Evolutionary conservation across 2,888 invertebrate genomes (phyloP).

Genomic region (Blastobasis lacticolella): DNA sequence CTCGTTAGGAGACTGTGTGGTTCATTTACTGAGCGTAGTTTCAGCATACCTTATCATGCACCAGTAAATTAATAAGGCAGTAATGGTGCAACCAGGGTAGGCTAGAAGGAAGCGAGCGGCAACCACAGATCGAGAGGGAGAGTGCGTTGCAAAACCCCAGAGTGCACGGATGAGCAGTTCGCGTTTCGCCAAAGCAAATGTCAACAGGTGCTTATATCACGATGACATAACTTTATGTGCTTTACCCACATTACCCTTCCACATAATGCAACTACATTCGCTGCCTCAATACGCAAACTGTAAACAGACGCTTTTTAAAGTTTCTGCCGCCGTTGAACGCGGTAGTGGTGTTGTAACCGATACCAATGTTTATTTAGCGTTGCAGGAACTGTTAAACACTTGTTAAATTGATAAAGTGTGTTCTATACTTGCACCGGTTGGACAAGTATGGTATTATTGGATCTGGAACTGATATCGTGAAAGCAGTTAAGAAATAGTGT

Average conservation of each 20-base stretch:
- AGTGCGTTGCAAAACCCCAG: constrained; percentile 28
- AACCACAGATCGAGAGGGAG: constrained; percentile 10
- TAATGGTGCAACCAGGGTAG: background rate
- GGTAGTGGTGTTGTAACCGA: background rate
- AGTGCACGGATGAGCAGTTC: constrained; percentile 24
- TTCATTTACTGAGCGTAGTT: no score
- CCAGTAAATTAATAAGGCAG: no score
- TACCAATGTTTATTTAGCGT: background rate
- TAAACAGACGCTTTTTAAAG: background rate
- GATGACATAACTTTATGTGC: constrained; percentile 33
- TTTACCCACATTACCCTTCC: background rate
- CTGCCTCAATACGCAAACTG: constrained; percentile 13
- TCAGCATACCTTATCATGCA: no score
- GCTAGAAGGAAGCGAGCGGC: background rate
- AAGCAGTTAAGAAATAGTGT: no score
- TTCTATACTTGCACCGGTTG: no score
- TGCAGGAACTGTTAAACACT: background rate
- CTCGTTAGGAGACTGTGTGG: no score
- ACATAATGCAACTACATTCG: no score
- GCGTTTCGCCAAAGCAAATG: constrained; percentile 39
- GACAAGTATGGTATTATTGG: no score
- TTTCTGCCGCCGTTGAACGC: background rate
- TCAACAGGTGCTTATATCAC: constrained; percentile 38
- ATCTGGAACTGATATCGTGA: no score
- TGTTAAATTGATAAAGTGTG: background rate